Percentiles rank a stretch among this genome's conserved stretches.
Conservation (phyloP, 2,888 invertebrate species). For the Rotaria magnacalcarata region DNA sequence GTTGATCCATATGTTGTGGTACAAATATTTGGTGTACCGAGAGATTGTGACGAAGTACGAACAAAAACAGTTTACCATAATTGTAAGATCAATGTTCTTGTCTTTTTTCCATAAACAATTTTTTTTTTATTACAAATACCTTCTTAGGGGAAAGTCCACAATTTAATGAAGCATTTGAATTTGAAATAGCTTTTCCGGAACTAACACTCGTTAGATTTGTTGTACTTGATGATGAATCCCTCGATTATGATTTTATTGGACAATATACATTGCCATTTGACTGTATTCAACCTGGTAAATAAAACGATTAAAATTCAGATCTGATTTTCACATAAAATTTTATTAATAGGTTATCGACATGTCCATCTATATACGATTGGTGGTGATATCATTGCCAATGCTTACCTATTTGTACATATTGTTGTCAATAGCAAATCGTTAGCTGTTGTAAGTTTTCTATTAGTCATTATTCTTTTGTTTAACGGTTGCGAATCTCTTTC, state of each 20-base stretch:
- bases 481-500: not conserved
- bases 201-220: slow-evolving; percentile 65
- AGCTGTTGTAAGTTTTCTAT: slow-evolving; percentile 4
- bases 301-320: not conserved
- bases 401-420: not conserved
- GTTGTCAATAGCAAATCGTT: slow-evolving; percentile 29
- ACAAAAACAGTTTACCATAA: slow-evolving; percentile 62
- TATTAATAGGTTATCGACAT: slow-evolving; percentile 41
- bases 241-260: slow-evolving; percentile 41
- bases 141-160: slow-evolving; percentile 62
- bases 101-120: not conserved
- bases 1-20: slow-evolving; percentile 41
- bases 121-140: not conserved
- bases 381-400: slow-evolving; percentile 30
- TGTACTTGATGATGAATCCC: slow-evolving; percentile 60
- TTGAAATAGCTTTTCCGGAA: slow-evolving; percentile 64
- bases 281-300: slow-evolving; percentile 39
- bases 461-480: not conserved
- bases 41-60: slow-evolving; percentile 39
- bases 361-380: slow-evolving; percentile 30
- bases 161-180: slow-evolving; percentile 66
- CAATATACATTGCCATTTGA: slow-evolving; percentile 40
- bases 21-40: slow-evolving; percentile 42
- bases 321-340: not conserved
- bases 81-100: slow-evolving; percentile 47